Evolutionary conservation across 2,113 vertebrate species (phyloP).

Genomic region (Etia nguti): DNA sequence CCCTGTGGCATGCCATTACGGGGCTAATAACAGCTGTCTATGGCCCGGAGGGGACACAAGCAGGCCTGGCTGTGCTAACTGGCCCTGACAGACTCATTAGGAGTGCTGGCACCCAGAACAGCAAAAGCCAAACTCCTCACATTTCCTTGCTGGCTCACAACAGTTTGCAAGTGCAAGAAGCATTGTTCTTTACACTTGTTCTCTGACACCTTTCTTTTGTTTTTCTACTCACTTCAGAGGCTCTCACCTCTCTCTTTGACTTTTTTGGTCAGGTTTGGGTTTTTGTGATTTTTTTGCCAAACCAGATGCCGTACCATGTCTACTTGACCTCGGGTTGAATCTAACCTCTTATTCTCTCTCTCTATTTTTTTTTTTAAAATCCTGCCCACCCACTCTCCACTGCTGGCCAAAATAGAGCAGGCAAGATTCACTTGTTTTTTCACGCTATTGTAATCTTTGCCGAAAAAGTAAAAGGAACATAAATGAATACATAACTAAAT

Average conservation of each 20-base stretch:
- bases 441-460: neutral
- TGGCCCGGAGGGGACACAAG: constrained; percentile 63
- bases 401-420: constrained; percentile 5
- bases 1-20: constrained; percentile 76
- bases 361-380: neutral
- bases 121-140: constrained; percentile 55
- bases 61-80: constrained; percentile 67
- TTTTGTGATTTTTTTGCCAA: constrained; percentile 15
- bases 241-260: constrained; percentile 29
- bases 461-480: neutral
- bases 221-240: constrained; percentile 27
- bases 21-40: constrained; percentile 80
- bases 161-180: constrained; percentile 51
- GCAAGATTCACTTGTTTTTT: neutral
- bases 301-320: constrained; percentile 11
- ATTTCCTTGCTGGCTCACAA: constrained; percentile 50
- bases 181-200: constrained; percentile 55
- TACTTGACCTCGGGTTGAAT: constrained; percentile 3
- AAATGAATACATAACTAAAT: neutral
- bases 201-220: constrained; percentile 50
- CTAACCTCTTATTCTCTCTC: neutral
- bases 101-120: constrained; percentile 69
- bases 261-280: constrained; percentile 18
- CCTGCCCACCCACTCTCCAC: neutral
- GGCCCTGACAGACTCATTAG: constrained; percentile 81